Evolutionary conservation across 2,797 vertebrate species (phyloP), one percentile per base, ranked within the genome.

Genomic region (Rhinogobio ventralis): DNA sequence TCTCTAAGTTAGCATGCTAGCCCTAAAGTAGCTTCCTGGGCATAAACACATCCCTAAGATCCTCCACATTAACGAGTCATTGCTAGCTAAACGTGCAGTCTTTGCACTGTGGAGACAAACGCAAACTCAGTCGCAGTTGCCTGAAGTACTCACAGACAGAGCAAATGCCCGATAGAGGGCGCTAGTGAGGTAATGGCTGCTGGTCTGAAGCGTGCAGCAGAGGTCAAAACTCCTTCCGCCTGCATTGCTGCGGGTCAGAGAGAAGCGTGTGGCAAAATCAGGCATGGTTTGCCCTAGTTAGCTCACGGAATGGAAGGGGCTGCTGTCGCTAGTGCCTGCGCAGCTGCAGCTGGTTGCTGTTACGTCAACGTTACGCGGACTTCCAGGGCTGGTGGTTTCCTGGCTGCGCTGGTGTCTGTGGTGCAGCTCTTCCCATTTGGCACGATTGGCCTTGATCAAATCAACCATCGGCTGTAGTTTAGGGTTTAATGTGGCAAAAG

Each of bases 401-500:
- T 95, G 94, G 86, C 92, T 90, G 20, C 88, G 91, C 85, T 95
- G 95, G 92, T 95, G 93, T 91, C 96, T 95, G 90, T 90, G 95
- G 93, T 99, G 96, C 89, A 98, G 88, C 84, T 99, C 97, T 88
- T 98, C 97, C 98, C 98, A 99, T 87, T 97, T 97, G 85, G 89
- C 93, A 92, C 97, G 95, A 79, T 99, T 99, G 14, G 91, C 95
- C 89, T 92, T 92, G 91, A 99, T 96, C 0, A 96, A 96, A 88
- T 99, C 97, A 87, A 99, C 90, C 97, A 99, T 98, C 0, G 98
- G 97, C 94, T 98, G 96, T 86, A 99, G 95, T 93, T 99, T 99
- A 45, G 92, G 94, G 89, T 98, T 99, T 90, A 99, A 91, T 91
- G 97, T 98, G 87, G 97, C 98, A 90, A 99, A 91, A 28, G 96